Evolutionary conservation across 2,113 vertebrate genomes (phyloP).

Genomic region (Atlantisia rogersi): DNA sequence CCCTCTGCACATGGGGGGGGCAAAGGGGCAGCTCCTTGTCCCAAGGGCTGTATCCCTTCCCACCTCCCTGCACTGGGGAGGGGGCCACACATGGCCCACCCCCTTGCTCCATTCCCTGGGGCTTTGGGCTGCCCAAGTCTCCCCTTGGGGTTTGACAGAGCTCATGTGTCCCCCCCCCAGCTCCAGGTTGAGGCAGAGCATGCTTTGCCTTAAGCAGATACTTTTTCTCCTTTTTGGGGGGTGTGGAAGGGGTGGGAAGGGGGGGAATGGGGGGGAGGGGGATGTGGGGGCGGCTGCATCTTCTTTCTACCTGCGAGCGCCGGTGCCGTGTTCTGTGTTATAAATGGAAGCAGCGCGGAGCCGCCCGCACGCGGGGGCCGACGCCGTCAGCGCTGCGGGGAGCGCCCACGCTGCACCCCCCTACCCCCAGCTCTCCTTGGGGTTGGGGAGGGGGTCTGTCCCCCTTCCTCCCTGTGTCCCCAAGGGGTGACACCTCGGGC

Average conservation of each 20-base stretch:
- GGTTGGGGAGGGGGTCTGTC: too few relatives aligned
- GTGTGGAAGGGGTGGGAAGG: too few relatives aligned
- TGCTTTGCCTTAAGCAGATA: constrained; percentile 9
- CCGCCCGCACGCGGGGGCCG: background rate
- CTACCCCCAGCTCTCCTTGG: too few relatives aligned
- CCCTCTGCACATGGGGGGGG: accelerated
- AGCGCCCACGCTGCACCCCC: background rate
- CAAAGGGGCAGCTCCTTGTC: background rate
- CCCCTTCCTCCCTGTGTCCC: background rate
- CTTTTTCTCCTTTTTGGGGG: background rate
- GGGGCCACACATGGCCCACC: background rate
- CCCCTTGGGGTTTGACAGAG: background rate
- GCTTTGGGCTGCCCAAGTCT: background rate
- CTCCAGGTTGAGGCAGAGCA: background rate
- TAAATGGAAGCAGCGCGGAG: background rate
- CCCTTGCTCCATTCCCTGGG: accelerated
- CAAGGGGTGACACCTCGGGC: background rate
- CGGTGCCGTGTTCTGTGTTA: background rate
- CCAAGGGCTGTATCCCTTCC: background rate
- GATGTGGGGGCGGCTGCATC: background rate
- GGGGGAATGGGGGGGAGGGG: background rate
- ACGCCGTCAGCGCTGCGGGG: background rate
- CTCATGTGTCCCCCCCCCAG: background rate
- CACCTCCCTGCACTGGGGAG: background rate
- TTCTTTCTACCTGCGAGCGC: background rate